phyloP scores from a whole-genome alignment of 2,797 vertebrate genomes.

The Labeo calbasu region DNA sequence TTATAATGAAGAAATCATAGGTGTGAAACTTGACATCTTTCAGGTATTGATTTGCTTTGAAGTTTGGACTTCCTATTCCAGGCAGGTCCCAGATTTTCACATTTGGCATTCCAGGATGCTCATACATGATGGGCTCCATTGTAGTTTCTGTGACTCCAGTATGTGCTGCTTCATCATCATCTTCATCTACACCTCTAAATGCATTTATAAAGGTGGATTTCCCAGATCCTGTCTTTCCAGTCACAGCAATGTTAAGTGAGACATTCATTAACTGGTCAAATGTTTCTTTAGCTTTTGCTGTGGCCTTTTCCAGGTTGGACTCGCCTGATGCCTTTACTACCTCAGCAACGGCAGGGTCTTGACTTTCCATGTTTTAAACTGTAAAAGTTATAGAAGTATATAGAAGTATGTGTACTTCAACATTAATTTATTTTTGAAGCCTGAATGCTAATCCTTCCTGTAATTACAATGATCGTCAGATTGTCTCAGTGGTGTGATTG shows the following conservation, averaged over 20 bases:
- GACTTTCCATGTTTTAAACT: constrained; percentile 43
- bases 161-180: constrained; percentile 38
- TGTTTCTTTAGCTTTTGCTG: constrained; percentile 30
- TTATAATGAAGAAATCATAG: constrained; percentile 60
- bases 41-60: constrained; percentile 56
- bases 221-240: constrained; percentile 48
- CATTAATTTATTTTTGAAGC: not conserved
- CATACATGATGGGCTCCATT: constrained; percentile 23
- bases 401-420: not conserved
- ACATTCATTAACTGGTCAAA: constrained; percentile 46
- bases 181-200: constrained; percentile 35
- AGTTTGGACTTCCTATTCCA: constrained; percentile 58
- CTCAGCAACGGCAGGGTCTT: constrained; percentile 18
- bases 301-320: constrained; percentile 30
- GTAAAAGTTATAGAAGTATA: constrained; percentile 17
- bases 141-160: constrained; percentile 57
- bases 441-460: not conserved
- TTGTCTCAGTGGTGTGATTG: not conserved
- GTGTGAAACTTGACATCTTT: constrained; percentile 44
- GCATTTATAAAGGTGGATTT: constrained; percentile 61
- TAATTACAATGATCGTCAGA: not conserved
- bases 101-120: constrained; percentile 49
- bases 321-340: constrained; percentile 30
- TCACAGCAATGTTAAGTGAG: constrained; percentile 50
- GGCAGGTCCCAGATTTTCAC: constrained; percentile 61